These are phyloP conservation scores for Tapirus terrestris DNA, from an alignment of 2,113 vertebrate species.

Conservation along the genomic window DNA sequence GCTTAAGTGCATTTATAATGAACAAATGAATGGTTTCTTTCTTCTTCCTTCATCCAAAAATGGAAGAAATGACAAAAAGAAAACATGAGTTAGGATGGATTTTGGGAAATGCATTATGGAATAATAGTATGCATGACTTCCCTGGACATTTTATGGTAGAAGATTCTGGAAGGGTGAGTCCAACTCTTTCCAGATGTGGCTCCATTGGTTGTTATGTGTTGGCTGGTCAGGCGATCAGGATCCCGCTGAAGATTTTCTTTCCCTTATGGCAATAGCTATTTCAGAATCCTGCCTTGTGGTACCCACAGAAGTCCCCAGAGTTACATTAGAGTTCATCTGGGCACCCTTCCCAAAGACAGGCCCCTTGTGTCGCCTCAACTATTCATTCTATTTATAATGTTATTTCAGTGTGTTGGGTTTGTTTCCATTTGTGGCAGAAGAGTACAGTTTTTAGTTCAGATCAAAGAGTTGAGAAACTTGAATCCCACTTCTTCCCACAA, in stretches of 20 bases:
- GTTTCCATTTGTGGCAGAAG: conserved; percentile 34
- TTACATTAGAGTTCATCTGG: not conserved
- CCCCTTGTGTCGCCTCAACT: not conserved
- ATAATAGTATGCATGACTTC: not conserved
- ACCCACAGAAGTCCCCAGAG: not conserved
- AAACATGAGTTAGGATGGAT: not conserved
- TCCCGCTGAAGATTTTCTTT: not conserved
- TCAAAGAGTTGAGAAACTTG: conserved; percentile 19
- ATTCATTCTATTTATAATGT: not conserved
- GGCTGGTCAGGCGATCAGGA: not conserved
- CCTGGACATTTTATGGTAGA: not conserved
- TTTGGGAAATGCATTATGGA: not conserved
- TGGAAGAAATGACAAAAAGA: not conserved
- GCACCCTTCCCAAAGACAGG: not conserved
- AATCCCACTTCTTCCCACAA: not conserved
- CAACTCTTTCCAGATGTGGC: not conserved
- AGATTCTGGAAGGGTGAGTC: not conserved
- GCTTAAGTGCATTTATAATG: not conserved
- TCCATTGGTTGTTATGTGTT: not conserved
- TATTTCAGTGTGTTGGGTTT: not conserved
- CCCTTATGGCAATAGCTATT: not conserved
- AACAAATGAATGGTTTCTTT: not conserved
- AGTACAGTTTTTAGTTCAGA: conserved; percentile 32
- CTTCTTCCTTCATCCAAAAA: not conserved
- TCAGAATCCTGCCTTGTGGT: not conserved